These are phyloP conservation scores for Acleris holmiana DNA, from an alignment of 2,888 invertebrate genomes.

Conservation along the genomic window DNA sequence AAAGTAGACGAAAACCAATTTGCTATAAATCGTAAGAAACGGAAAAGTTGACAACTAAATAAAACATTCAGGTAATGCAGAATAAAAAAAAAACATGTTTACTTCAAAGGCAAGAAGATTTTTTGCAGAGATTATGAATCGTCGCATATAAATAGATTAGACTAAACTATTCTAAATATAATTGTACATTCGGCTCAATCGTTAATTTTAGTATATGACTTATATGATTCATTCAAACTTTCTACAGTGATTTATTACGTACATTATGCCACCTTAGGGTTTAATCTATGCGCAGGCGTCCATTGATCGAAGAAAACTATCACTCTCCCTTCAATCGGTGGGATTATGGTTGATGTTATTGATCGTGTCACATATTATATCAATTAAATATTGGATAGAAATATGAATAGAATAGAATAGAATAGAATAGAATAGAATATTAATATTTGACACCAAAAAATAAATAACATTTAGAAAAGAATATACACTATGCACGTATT, in stretches of 20 bases:
- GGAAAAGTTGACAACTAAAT: too few species aligned
- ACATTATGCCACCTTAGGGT: constrained; percentile 12
- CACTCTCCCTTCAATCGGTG: constrained; percentile 4
- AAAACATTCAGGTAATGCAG: too few species aligned
- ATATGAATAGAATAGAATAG: too few species aligned
- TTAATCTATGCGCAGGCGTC: constrained; percentile 10
- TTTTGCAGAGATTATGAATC: not conserved
- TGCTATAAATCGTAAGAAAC: too few species aligned
- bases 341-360: constrained; percentile 15
- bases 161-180: constrained; percentile 18
- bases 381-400: constrained; percentile 11
- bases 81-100: too few species aligned
- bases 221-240: constrained; percentile 38
- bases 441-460: too few species aligned
- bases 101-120: too few species aligned
- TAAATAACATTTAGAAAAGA: too few species aligned
- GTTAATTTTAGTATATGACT: constrained; percentile 13
- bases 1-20: not conserved
- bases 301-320: constrained; percentile 11
- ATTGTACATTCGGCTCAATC: constrained; percentile 4
- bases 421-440: too few species aligned
- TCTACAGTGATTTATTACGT: constrained; percentile 43
- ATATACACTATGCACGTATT: too few species aligned
- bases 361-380: constrained; percentile 10
- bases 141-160: constrained; percentile 5